Base-by-base conservation (phyloP, 2,797 vertebrate species). In the Sparidentex hasta region DNA sequence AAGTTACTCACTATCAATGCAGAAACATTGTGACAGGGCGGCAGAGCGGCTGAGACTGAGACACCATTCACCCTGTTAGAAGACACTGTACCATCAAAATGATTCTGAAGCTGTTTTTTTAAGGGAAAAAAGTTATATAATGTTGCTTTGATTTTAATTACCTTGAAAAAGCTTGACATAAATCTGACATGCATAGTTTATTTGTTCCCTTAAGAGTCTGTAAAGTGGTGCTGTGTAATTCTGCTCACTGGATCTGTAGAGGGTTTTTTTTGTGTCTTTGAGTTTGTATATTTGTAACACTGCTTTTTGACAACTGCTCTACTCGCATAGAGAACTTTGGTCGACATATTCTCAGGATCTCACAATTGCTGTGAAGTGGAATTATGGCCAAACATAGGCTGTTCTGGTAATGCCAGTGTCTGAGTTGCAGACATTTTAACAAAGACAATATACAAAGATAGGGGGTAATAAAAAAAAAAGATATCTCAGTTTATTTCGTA, bases 391-490 rank as follows among this genome's bases (percentile, higher is more conserved):
- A 56, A 48, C 20, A 20, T 6, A 7, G n/a, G 7, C 38, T 27
- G 12, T 5, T 46, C 43, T 21, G 7, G 9, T n/a, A 21, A n/a
- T 65, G n/a, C 9, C 33, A 25, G 33, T 23, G 43, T 55, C 16
- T 25, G 16, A 43, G 16, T 29, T 48, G 17, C 5, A 46, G 46
- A 48, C 13, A 52, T 59, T 55, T 56, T 16, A 7, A 12, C 16
- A 66, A 48, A 65, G n/a, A 44, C 13, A 25, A 56, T 48, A 11
- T n/a, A 54, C 3, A 16, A 7, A 41, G 5, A 27, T 48, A n/a
- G 58, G 44, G 29, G 33, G 33, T 6, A 47, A n/a, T n/a, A 76
- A 72, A 48, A 64, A 46, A 48, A 64, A 46, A 16, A 13, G 16
- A 44, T 20, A 20, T 29, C 20, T 65, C 4, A 13, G 18, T 66